Base-by-base conservation (phyloP, 2,797 vertebrate genomes). In the Ataeniobius toweri region DNA sequence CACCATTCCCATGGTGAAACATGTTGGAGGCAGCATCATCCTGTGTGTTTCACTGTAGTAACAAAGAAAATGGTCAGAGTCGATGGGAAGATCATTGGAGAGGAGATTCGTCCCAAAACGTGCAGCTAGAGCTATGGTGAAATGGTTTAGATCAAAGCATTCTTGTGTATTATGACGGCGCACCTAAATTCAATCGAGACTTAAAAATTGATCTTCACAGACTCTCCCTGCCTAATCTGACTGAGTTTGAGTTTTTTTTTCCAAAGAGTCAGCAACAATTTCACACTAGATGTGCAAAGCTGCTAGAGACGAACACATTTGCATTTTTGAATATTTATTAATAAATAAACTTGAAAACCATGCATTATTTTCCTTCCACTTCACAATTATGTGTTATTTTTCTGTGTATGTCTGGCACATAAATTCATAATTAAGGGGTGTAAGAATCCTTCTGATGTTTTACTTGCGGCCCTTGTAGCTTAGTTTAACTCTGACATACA, bases 401-500 rank as follows among this genome's bases (percentile, higher is more conserved):
- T 10, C 44, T 13, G 5, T 70, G 24, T 26, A 26, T 41, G 67
- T 48, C 24, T 46, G 26, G 44, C 24, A 7, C n/a, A 69, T 46
- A 3, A 48, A 46, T 48, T 48, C 67, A 13, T 4, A 46, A 26
- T 26, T 26, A 69, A n/a, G 24, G 13, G 22, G 24, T 16, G 44
- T 46, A 41, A 69, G 5, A 26, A 22, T 53, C 51, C 67, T 46
- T 48, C 22, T 69, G 41, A 44, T 44, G 67, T 69, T 26, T 69
- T 44, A 26, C 16, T 24, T 10, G 63, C 41, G 48, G 16, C 41
- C 24, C 67, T 68, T 46, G 39, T 46, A 14, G 41, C 41, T 70
- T 16, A 48, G 44, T 70, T 26, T 70, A 70, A 48, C 67, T 70
- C 44, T n/a, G 41, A 26, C 67, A 70, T 48, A 28, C 24, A 70